Conservation (phyloP, 2,888 invertebrate genomes). For the Gisinianus flammeolus region DNA sequence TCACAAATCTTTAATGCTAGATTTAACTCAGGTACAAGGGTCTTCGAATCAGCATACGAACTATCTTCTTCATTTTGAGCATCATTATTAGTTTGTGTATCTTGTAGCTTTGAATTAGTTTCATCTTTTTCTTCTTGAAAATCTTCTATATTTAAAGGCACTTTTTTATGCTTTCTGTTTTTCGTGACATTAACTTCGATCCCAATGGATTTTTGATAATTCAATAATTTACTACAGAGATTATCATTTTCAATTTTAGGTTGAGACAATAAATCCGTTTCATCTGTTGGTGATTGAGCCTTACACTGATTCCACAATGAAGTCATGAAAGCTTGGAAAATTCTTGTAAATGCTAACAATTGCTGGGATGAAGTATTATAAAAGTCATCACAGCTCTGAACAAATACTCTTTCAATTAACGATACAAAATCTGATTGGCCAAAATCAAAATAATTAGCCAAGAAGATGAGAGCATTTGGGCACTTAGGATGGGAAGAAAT, state of each 20-base stretch:
- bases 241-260: neutral
- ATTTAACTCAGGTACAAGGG: slow-evolving; percentile 38
- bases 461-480: slow-evolving; percentile 51
- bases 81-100: neutral
- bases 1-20: slow-evolving; percentile 48
- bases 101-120: neutral
- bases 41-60: slow-evolving; percentile 26
- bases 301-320: slow-evolving; percentile 32
- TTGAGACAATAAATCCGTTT: neutral
- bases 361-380: slow-evolving; percentile 18
- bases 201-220: slow-evolving; percentile 48
- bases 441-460: slow-evolving; percentile 55
- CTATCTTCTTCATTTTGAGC: slow-evolving; percentile 17
- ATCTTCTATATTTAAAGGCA: slow-evolving; percentile 3
- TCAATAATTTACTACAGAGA: slow-evolving; percentile 20
- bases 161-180: neutral
- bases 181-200: neutral
- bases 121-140: neutral
- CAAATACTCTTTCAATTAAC: slow-evolving; percentile 49
- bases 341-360: slow-evolving; percentile 22
- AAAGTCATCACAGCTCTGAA: slow-evolving; percentile 50
- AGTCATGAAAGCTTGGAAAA: slow-evolving; percentile 38
- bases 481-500: slow-evolving; percentile 49
- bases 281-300: neutral
- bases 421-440: slow-evolving; percentile 45